phyloP scores from a whole-genome alignment of 2,888 invertebrate species.

The Nemoura dubitans region DNA sequence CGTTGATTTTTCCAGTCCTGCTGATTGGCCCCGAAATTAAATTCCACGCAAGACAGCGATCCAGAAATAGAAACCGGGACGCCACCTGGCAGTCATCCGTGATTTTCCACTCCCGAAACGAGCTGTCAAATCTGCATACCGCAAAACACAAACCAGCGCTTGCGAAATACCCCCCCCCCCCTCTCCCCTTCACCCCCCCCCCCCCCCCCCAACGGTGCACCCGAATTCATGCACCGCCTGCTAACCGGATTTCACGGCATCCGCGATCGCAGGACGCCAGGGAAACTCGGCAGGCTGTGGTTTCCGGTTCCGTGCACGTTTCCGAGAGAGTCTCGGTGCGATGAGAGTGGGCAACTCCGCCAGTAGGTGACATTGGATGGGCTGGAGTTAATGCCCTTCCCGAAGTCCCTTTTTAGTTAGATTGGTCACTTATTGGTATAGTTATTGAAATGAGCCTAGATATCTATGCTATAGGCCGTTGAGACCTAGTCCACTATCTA shows the following conservation, averaged over 20 bases:
- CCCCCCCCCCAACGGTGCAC: not conserved
- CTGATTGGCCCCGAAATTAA: no score
- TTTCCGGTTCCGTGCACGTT: conserved; percentile 9
- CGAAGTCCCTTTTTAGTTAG: no score
- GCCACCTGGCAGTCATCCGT: not conserved
- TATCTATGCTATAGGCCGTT: no score
- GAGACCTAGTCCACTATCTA: no score
- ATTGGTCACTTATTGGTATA: no score
- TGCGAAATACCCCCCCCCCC: not conserved
- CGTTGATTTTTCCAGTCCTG: no score
- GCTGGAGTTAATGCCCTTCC: no score
- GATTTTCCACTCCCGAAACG: not conserved
- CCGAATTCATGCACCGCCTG: not conserved
- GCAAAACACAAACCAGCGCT: not conserved
- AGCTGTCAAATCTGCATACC: conserved; percentile 12
- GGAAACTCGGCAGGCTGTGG: not conserved
- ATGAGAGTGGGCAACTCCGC: not conserved
- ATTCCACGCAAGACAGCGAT: no score
- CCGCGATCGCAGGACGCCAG: not conserved
- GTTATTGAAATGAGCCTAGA: no score
- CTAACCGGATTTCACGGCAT: conserved; percentile 18
- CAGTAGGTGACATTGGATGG: no score
- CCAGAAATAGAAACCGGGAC: not conserved
- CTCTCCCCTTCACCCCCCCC: not conserved
- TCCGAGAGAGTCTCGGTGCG: not conserved